Evolutionary conservation across 1,140 invertebrate genomes (phyloP).

Genomic region (Drosophila sturtevanti): DNA sequence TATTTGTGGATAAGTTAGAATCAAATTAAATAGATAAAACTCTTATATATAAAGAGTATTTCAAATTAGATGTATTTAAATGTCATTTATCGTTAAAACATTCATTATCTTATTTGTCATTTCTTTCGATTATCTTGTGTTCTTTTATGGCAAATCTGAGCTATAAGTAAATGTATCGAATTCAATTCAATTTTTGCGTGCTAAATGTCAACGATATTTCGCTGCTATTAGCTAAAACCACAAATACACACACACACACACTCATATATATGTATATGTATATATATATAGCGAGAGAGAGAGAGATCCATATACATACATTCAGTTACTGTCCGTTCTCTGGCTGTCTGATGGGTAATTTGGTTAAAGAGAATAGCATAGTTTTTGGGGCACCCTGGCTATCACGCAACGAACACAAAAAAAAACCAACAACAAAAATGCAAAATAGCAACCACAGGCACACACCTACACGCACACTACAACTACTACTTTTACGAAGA

Average conservation of each 20-base stretch:
- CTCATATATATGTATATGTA: not conserved
- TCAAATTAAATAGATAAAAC: too few relatives aligned
- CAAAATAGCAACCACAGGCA: conserved; percentile 26
- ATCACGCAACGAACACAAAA: conserved; percentile 51
- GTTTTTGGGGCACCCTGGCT: conserved; percentile 50
- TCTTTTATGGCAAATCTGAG: too few relatives aligned
- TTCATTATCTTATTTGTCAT: too few relatives aligned
- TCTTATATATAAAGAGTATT: too few relatives aligned
- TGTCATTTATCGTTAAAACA: too few relatives aligned
- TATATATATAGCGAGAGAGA: too few relatives aligned
- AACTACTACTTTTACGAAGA: not conserved
- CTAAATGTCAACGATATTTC: not conserved
- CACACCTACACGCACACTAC: not conserved
- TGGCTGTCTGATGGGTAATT: conserved; percentile 34
- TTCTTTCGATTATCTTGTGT: too few relatives aligned
- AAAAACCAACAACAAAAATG: conserved; percentile 42
- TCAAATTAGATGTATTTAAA: too few relatives aligned
- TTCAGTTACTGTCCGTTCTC: too few relatives aligned
- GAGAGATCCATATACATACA: too few relatives aligned
- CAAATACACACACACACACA: not conserved
- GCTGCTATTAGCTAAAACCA: conserved; percentile 19
- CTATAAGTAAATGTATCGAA: not conserved
- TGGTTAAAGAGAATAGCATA: conserved; percentile 51
- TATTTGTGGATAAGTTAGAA: too few relatives aligned
- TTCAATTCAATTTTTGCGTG: not conserved